Conservation (phyloP, 2,888 invertebrate genomes). For the Hololepta plana region DNA sequence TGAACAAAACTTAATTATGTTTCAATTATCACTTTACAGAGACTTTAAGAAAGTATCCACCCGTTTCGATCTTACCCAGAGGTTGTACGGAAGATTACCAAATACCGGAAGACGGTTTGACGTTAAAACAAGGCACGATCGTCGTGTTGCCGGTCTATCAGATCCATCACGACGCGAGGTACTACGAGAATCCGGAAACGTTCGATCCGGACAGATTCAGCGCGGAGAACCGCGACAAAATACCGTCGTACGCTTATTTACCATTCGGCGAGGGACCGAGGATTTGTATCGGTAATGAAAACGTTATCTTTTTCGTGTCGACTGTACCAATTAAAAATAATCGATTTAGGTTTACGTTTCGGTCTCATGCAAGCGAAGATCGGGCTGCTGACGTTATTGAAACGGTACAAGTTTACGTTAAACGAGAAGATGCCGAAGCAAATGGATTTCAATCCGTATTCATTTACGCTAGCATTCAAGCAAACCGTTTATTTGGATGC, state of each 20-base stretch:
- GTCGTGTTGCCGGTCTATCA: constrained; percentile 14
- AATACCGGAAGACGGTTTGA: constrained; percentile 2
- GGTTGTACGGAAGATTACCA: constrained; percentile 5
- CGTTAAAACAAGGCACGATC: constrained; percentile 11
- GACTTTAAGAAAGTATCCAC: constrained; percentile 6
- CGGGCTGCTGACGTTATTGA: constrained; percentile 4
- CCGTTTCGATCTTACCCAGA: constrained; percentile 5
- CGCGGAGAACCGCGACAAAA: constrained; percentile 12
- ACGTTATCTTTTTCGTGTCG: no score
- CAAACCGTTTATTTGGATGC: no score
- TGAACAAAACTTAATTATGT: no score
- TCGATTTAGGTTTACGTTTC: constrained; percentile 7
- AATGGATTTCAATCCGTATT: no score
- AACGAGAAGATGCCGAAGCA: background rate
- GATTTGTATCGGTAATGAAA: constrained; percentile 12
- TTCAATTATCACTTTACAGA: no score
- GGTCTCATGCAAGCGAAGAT: constrained; percentile 7
- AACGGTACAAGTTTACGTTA: constrained; percentile 3
- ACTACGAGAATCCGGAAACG: constrained; percentile 17
- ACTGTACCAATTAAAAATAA: no score
- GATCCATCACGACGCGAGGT: constrained; percentile 17
- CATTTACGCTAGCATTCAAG: no score
- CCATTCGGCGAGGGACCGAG: constrained; percentile 14
- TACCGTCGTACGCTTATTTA: constrained; percentile 12
- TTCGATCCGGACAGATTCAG: constrained; percentile 20